Evolutionary conservation across 2,888 invertebrate genomes (phyloP).

Genomic region (Hydrotaea diabolus): DNA sequence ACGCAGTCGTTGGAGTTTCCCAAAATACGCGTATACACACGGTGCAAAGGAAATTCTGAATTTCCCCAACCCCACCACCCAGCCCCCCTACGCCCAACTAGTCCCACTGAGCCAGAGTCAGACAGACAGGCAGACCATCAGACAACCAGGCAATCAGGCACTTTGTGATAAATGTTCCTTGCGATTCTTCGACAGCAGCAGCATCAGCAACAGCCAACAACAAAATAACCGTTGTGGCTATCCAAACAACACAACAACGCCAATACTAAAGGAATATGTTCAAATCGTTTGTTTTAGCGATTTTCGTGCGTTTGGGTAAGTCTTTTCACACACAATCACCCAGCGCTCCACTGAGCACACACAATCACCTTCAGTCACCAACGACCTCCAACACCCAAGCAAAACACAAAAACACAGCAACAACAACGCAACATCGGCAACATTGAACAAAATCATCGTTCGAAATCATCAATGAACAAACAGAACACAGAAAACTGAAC

Average conservation of each 20-base stretch:
- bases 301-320: conserved; percentile 74
- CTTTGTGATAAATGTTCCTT: conserved; percentile 34
- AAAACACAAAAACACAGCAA: not conserved
- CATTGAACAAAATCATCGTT: conserved; percentile 12
- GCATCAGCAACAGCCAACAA: conserved; percentile 15
- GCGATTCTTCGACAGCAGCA: conserved; percentile 7
- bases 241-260: conserved; percentile 39
- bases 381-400: not conserved
- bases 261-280: conserved; percentile 68
- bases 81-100: not conserved
- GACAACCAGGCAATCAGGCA: conserved; percentile 27
- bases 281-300: conserved; percentile 73
- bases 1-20: conserved; percentile 59
- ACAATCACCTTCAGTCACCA: not conserved
- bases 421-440: not conserved
- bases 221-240: conserved; percentile 24
- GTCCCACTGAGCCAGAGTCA: conserved; percentile 15
- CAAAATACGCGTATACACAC: conserved; percentile 33
- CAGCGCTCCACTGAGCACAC: not conserved
- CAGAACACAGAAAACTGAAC: too few species aligned
- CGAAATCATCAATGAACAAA: conserved; percentile 38
- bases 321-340: not conserved
- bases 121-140: conserved; percentile 19
- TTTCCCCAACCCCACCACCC: not conserved
- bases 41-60: conserved; percentile 18